Percentiles rank a stretch among this genome's conserved stretches.
Evolutionary conservation across 2,888 invertebrate genomes (phyloP).

Genomic region (Leucophora obtusa): DNA sequence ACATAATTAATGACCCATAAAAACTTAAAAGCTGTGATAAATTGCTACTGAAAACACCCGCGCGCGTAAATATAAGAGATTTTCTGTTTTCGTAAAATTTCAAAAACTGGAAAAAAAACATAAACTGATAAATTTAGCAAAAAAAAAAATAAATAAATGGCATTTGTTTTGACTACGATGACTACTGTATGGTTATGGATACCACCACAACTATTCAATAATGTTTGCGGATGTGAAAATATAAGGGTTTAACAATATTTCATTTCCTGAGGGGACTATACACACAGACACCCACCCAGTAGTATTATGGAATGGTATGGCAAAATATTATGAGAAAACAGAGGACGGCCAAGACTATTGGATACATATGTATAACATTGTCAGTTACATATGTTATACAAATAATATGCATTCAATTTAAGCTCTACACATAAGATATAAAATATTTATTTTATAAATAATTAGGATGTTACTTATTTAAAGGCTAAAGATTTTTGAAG

Average conservation of each 20-base stretch:
- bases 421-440: no score
- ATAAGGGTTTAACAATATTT: conserved; percentile 35
- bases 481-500: no score
- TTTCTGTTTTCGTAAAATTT: background rate
- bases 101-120: background rate
- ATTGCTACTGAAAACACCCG: conserved; percentile 37
- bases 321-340: background rate
- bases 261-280: conserved; percentile 19
- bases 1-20: conserved; percentile 58
- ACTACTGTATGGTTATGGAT: background rate
- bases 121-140: conserved; percentile 36
- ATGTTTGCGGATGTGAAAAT: conserved; percentile 13
- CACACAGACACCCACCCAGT: background rate
- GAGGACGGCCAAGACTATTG: background rate
- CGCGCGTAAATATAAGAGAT: conserved; percentile 2
- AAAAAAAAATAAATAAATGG: background rate
- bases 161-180: no score
- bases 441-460: no score
- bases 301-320: background rate
- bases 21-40: conserved; percentile 54
- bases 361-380: conserved; percentile 39
- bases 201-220: conserved; percentile 41
- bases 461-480: no score
- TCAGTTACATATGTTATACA: conserved; percentile 39
- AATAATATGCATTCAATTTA: no score